phyloP scores from a whole-genome alignment of 37 sponge, comb jelly and placozoan species.

The Diacarnus erythraeanus region DNA sequence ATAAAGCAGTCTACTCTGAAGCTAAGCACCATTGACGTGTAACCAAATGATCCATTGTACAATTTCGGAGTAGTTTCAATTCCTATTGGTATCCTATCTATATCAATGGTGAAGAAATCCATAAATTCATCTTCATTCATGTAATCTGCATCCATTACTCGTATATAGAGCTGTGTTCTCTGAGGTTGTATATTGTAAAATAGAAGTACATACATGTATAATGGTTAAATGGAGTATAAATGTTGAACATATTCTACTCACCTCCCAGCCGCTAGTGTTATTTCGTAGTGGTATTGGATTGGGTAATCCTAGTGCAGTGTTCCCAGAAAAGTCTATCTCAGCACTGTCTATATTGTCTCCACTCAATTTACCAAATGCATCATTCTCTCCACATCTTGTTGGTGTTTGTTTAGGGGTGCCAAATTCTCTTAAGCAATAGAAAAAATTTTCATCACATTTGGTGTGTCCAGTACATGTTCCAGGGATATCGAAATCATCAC shows the following conservation, averaged over 20 bases:
- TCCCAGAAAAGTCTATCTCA: neutral
- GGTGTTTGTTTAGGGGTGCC: neutral
- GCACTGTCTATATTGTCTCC: neutral
- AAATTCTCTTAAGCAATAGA: neutral
- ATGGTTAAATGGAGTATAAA: no score
- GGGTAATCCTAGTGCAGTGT: neutral
- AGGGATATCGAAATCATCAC: neutral
- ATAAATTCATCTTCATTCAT: no score
- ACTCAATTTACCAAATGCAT: neutral
- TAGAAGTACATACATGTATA: no score
- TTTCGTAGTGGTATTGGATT: neutral
- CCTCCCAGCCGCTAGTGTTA: neutral
- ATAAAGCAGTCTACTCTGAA: neutral
- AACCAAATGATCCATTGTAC: neutral
- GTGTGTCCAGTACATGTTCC: neutral
- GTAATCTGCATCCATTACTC: neutral
- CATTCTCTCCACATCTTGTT: neutral
- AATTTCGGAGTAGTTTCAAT: neutral
- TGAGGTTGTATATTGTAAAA: no score
- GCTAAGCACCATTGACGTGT: neutral
- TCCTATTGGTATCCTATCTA: neutral
- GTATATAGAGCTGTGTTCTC: neutral
- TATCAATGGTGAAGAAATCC: neutral
- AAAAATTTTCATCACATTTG: neutral
- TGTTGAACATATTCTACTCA: no score